A percentile compares a stretch with the other conserved stretches of the same genome.
Evolutionary conservation across 92 coral and sea anemone genomes (phyloP).

Genomic region (Pocillopora meandrina): DNA sequence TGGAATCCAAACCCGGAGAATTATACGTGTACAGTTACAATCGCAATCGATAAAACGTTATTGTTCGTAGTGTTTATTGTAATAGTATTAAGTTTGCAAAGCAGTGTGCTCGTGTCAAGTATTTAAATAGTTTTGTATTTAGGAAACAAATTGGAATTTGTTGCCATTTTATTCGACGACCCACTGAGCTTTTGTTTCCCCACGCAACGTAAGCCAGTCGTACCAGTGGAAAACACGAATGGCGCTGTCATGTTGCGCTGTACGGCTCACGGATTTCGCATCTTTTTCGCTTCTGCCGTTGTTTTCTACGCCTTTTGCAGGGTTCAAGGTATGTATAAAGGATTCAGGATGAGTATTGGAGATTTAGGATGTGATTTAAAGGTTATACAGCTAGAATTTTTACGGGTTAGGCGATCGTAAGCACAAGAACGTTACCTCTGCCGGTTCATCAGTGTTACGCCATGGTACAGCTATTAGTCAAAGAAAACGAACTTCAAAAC

Average conservation of each 20-base stretch:
- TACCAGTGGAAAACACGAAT: constrained; percentile 9
- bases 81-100: background rate
- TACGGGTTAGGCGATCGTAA: background rate
- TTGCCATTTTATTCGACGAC: constrained; percentile 25
- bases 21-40: background rate
- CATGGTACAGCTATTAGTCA: background rate
- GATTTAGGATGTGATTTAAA: background rate
- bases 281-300: constrained; percentile 9
- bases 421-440: background rate
- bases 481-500: background rate
- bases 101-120: background rate
- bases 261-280: constrained; percentile 1
- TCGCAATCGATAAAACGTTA: background rate
- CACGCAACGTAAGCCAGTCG: constrained; percentile 4
- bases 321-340: constrained; percentile 17
- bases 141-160: constrained; percentile 19
- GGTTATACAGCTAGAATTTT: background rate
- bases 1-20: background rate
- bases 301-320: background rate
- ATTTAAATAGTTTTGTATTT: constrained; percentile 13
- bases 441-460: background rate
- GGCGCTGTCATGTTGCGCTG: constrained; percentile 15
- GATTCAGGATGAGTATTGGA: background rate
- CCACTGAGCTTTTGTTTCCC: constrained; percentile 33
- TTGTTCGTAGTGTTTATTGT: background rate